Base-by-base conservation (phyloP, 2,113 vertebrate species). In the Phrynosoma blainvillii region DNA sequence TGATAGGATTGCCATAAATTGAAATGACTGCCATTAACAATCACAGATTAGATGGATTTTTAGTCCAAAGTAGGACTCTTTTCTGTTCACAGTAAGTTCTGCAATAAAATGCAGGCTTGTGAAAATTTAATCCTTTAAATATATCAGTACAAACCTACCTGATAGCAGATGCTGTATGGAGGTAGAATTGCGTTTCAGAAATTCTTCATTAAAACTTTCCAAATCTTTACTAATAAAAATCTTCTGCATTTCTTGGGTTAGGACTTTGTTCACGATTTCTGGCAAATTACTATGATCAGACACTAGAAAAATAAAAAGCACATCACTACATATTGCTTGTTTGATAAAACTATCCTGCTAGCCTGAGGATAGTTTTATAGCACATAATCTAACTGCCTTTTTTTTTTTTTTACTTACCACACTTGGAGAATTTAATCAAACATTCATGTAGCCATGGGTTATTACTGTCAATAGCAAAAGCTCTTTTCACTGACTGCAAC, bases 391-490 rank as follows among this genome's bases (percentile, higher is more conserved):
- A 23, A 47, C 4, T 14, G 6, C 56, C 14, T 11, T 2, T 7
- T 32, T 20, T 54, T 84, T 87, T 73, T 89, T 66, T 54, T 90
- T 80, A 96, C 95, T 71, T 95, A 97, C 97, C 97, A 85, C 96
- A 95, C 94, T 97, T 97, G 90, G 97, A 97, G 93, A 97, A 97
- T 73, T 94, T 96, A 95, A 98, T 97, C 95, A 98, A 96, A 93
- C 96, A 97, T 91, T 98, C 97, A 14, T 97, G 97, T 79, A 98
- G 95, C 97, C 97, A 96, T 0, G 97, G 97, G 78, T 97, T 95
- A 94, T 97, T 97, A 85, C 91, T 91, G 87, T 97, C 91, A 62
- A 98, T 96, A 13, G 97, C 95, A 94, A 97, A 97, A 92, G 97
- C 97, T 94, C 97, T 95, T 96, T 97, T 97, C 78, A 97, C 94